Conservation (phyloP, 2,113 vertebrate genomes). For the Asarcornis scutulata region DNA sequence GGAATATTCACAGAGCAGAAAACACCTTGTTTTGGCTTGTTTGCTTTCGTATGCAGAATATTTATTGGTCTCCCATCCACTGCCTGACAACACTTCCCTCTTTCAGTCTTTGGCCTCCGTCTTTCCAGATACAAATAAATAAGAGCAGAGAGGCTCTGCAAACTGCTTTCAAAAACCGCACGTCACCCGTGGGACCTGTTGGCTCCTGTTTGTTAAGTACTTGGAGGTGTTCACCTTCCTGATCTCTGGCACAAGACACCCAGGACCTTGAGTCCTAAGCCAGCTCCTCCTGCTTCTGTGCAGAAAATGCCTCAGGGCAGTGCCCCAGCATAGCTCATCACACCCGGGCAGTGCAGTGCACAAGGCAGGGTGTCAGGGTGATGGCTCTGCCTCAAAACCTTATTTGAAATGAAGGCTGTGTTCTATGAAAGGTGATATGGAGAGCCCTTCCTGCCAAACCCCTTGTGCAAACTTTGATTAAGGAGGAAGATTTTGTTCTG, state of each 20-base stretch:
- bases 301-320: not conserved
- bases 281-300: not conserved
- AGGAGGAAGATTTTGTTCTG: not conserved
- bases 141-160: not conserved
- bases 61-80: constrained; percentile 19
- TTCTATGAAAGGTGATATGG: not conserved
- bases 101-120: constrained; percentile 2
- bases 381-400: not conserved
- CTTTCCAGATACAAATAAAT: not conserved
- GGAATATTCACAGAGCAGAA: constrained; percentile 28
- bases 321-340: accelerated
- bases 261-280: not conserved
- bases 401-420: not conserved
- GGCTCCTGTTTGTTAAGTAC: not conserved
- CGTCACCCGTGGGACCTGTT: not conserved
- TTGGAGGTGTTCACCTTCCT: not conserved
- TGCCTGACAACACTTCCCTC: not conserved
- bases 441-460: not conserved
- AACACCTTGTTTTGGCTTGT: constrained; percentile 25
- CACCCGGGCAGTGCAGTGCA: accelerated
- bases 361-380: not conserved
- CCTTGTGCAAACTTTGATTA: not conserved
- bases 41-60: constrained; percentile 30
- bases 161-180: not conserved
- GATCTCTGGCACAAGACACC: not conserved